phyloP scores from a whole-genome alignment of 2,113 vertebrate species.

The Syngnathoides biaculeatus region DNA sequence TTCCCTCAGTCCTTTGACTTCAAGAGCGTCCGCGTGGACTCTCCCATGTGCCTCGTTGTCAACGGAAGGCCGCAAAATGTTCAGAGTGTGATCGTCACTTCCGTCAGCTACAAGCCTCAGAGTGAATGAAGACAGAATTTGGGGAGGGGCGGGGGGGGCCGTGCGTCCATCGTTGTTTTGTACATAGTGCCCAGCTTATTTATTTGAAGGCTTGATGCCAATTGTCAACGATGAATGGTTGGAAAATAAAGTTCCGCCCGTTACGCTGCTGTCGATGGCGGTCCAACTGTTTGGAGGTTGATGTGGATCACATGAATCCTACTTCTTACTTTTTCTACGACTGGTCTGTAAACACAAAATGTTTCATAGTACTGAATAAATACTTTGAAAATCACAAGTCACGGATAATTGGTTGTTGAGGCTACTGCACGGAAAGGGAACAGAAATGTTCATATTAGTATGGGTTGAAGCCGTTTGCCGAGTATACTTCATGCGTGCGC shows the following conservation, averaged over 20 bases:
- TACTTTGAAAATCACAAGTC: too few species aligned
- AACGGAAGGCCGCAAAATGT: slow-evolving; percentile 84
- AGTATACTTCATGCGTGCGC: too few species aligned
- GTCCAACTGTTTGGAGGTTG: not conserved
- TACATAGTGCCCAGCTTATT: not conserved
- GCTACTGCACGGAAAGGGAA: too few species aligned
- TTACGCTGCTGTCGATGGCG: not conserved
- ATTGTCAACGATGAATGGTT: not conserved
- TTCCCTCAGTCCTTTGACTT: slow-evolving; percentile 72
- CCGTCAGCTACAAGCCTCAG: slow-evolving; percentile 79
- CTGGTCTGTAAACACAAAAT: too few species aligned
- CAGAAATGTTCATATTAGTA: too few species aligned
- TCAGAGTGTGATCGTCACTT: slow-evolving; percentile 79
- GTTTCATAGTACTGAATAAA: too few species aligned
- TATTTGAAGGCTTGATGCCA: not conserved
- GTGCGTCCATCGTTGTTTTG: not conserved
- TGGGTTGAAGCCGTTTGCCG: too few species aligned
- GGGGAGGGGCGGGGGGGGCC: too few species aligned
- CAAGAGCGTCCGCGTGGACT: slow-evolving; percentile 83
- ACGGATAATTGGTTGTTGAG: too few species aligned
- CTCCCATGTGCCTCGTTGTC: slow-evolving; percentile 82
- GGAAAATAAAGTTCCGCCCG: not conserved
- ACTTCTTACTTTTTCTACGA: too few species aligned
- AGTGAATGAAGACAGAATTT: slow-evolving; percentile 72
- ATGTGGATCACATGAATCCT: not conserved